phyloP scores from a whole-genome alignment of 2,113 vertebrate genomes.

The Peromyscus leucopus region DNA sequence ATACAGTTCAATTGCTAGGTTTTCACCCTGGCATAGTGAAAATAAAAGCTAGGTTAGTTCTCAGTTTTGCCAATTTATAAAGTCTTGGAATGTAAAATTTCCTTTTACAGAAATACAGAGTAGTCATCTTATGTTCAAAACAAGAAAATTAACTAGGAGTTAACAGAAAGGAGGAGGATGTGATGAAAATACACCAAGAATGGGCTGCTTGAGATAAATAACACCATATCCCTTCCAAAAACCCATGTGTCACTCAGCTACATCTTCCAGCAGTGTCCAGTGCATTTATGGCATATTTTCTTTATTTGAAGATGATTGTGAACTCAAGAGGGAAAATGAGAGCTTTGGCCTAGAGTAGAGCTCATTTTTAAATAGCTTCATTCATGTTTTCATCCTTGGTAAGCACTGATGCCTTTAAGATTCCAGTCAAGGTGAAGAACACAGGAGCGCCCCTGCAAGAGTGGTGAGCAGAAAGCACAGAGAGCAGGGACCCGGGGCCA shows the following conservation, averaged over 20 bases:
- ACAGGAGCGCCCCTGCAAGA: background rate
- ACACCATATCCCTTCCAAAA: background rate
- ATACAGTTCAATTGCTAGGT: background rate
- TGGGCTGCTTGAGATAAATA: background rate
- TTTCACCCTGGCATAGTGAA: background rate
- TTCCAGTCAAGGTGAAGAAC: background rate
- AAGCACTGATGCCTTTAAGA: background rate
- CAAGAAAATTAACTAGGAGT: background rate
- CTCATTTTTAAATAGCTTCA: background rate
- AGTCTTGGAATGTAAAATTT: constrained; percentile 44
- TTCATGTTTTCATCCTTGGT: background rate
- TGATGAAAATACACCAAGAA: background rate
- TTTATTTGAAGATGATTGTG: background rate
- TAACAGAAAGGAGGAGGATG: background rate
- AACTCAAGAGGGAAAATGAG: background rate
- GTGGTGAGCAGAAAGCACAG: background rate
- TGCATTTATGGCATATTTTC: background rate
- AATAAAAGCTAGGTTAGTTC: constrained; percentile 41
- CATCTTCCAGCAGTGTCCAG: background rate
- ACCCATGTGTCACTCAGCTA: background rate
- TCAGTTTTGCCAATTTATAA: constrained; percentile 42
- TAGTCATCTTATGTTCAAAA: constrained; percentile 2
- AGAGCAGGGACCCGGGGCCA: background rate
- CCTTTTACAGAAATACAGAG: constrained; percentile 14
- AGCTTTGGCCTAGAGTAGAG: background rate